A percentile compares a stretch with the other conserved stretches of the same genome.
These are phyloP conservation scores for Microdon myrmicae DNA, from an alignment of 2,888 invertebrate genomes.

Conservation along the genomic window DNA sequence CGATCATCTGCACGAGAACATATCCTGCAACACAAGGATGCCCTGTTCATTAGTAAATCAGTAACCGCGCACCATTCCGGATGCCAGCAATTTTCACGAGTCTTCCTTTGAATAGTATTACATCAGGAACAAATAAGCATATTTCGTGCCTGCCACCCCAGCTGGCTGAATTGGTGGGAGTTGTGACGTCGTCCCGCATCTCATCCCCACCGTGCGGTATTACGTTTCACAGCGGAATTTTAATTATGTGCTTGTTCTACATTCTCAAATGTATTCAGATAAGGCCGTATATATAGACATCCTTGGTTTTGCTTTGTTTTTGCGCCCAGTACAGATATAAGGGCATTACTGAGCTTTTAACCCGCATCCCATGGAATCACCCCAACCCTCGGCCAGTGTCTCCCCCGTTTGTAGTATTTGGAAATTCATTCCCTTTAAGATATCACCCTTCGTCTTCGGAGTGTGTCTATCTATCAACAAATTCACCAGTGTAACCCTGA, in stretches of 20 bases:
- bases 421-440: constrained; percentile 42
- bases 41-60: too few species aligned
- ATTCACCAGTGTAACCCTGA: constrained; percentile 37
- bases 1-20: too few species aligned
- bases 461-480: constrained; percentile 19
- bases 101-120: constrained; percentile 23
- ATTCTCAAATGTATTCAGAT: background rate
- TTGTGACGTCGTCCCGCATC: constrained; percentile 6
- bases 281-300: too few species aligned
- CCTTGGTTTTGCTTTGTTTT: constrained; percentile 18
- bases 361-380: constrained; percentile 1
- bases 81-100: too few species aligned
- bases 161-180: constrained; percentile 6
- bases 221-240: constrained; percentile 33
- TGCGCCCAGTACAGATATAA: constrained; percentile 33
- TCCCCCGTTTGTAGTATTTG: constrained; percentile 41
- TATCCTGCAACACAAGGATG: too few species aligned
- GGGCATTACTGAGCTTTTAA: constrained; percentile 22
- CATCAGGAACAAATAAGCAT: constrained; percentile 35
- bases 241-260: constrained; percentile 28
- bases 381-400: constrained; percentile 24
- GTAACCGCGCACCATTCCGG: too few species aligned
- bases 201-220: constrained; percentile 5
- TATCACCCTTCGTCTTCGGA: constrained; percentile 32
- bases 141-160: constrained; percentile 17